Percentiles rank a stretch among this genome's conserved stretches.
phyloP scores from a whole-genome alignment of 2,797 vertebrate species.

The Geotrypetes seraphini region DNA sequence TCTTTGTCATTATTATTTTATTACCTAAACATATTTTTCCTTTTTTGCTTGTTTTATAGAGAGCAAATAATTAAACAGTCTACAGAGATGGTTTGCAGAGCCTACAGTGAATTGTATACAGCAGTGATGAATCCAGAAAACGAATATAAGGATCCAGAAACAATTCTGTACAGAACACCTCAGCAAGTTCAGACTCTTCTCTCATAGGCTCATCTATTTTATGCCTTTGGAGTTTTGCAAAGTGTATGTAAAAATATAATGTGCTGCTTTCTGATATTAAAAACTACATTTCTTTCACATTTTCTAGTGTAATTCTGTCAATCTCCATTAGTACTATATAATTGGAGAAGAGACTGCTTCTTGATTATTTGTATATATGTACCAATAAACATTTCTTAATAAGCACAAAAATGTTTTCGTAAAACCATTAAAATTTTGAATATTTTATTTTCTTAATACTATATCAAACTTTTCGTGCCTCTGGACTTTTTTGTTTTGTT shows the following conservation, averaged over 20 bases:
- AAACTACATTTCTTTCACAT: constrained; percentile 4
- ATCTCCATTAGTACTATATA: constrained; percentile 7
- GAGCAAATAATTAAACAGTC: constrained; percentile 91
- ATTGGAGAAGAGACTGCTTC: too few relatives aligned
- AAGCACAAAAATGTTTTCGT: too few relatives aligned
- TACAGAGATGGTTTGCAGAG: constrained; percentile 85
- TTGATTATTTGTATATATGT: too few relatives aligned
- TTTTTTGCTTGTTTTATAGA: constrained; percentile 41
- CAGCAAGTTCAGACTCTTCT: constrained; percentile 86
- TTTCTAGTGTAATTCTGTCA: constrained; percentile 11
- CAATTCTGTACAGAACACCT: constrained; percentile 75
- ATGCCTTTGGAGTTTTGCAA: not conserved
- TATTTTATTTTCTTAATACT: too few relatives aligned
- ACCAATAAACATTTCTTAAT: too few relatives aligned
- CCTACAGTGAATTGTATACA: constrained; percentile 77
- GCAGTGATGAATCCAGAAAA: constrained; percentile 72
- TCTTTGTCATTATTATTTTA: too few relatives aligned
- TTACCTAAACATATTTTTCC: too few relatives aligned
- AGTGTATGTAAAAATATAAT: not conserved
- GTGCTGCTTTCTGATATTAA: not conserved
- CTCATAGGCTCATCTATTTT: constrained; percentile 67
- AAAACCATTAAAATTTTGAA: too few relatives aligned
- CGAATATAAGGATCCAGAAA: constrained; percentile 75
- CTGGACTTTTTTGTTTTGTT: too few relatives aligned
- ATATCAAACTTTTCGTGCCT: too few relatives aligned